Conservation (phyloP, 1,140 invertebrate species). For the Brachystomella parvula region DNA sequence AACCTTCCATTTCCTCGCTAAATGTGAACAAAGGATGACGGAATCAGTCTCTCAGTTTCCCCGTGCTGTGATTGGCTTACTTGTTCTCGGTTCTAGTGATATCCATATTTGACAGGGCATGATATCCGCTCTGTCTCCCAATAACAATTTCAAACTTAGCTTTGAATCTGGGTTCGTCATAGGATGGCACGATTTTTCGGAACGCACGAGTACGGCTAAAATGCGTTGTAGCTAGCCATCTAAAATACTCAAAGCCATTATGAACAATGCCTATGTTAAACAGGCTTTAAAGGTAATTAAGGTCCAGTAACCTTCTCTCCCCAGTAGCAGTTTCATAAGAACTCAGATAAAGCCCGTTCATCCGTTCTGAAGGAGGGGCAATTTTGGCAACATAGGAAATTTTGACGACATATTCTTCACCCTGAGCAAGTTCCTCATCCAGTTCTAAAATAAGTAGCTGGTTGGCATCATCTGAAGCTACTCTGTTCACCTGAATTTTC, state of each 20-base stretch:
- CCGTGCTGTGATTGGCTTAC: neutral
- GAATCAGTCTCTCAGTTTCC: neutral
- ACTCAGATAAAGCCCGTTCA: constrained; percentile 13
- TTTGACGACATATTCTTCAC: constrained; percentile 10
- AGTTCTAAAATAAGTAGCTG: neutral
- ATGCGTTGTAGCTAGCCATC: constrained; percentile 19
- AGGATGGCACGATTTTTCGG: constrained; percentile 78
- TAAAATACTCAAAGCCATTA: neutral
- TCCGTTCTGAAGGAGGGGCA: neutral
- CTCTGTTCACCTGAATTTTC: neutral
- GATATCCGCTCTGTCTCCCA: constrained; percentile 38
- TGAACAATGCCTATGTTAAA: neutral
- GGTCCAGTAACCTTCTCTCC: neutral
- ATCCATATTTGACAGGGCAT: constrained; percentile 48
- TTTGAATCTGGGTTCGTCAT: constrained; percentile 82
- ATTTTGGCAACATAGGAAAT: constrained; percentile 16
- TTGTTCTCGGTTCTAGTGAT: constrained; percentile 12
- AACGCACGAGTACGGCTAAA: constrained; percentile 44
- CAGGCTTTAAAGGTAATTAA: neutral
- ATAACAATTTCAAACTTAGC: constrained; percentile 59
- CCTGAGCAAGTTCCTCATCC: neutral
- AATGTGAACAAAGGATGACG: neutral
- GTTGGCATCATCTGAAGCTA: neutral
- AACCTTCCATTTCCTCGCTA: constrained; percentile 8
- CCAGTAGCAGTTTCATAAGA: neutral